A percentile compares a stretch with the other conserved stretches of the same genome.
These are phyloP conservation scores for Petaurus breviceps DNA, from an alignment of 2,113 vertebrate species.

Conservation along the genomic window DNA sequence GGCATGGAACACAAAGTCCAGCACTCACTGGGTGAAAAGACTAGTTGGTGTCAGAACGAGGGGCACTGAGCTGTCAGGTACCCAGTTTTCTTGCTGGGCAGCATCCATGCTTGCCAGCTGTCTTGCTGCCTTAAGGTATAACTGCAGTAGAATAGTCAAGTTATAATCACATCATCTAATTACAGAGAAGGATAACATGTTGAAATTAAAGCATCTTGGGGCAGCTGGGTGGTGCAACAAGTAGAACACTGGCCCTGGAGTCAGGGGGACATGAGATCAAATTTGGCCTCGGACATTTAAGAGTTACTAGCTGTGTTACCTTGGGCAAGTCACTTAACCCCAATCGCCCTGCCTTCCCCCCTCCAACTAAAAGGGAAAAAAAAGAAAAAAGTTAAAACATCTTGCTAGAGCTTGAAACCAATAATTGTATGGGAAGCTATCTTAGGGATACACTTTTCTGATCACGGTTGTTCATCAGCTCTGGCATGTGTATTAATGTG, in stretches of 20 bases:
- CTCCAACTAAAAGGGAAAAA: no score
- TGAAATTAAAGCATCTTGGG: neutral
- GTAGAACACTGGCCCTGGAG: no score
- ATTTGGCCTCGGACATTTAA: no score
- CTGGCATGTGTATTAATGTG: neutral
- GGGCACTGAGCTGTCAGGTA: neutral
- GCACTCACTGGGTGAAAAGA: constrained; percentile 37
- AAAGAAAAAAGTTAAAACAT: neutral
- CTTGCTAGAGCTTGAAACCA: neutral
- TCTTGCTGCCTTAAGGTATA: neutral
- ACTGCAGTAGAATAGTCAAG: fast-evolving
- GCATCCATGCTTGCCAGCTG: neutral
- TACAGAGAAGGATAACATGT: neutral
- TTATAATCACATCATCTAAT: neutral
- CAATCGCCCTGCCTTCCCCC: no score
- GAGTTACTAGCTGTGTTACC: no score
- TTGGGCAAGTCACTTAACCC: no score
- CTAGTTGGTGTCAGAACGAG: constrained; percentile 24
- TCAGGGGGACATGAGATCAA: no score
- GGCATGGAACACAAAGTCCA: constrained; percentile 51
- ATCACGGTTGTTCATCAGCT: neutral
- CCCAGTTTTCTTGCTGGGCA: fast-evolving
- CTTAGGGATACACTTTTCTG: neutral
- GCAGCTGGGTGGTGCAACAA: no score
- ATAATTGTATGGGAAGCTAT: neutral